Evolutionary conservation across 2,797 vertebrate genomes (phyloP), one percentile per base, ranked within the genome.

Genomic region (Poeciliopsis turneri): DNA sequence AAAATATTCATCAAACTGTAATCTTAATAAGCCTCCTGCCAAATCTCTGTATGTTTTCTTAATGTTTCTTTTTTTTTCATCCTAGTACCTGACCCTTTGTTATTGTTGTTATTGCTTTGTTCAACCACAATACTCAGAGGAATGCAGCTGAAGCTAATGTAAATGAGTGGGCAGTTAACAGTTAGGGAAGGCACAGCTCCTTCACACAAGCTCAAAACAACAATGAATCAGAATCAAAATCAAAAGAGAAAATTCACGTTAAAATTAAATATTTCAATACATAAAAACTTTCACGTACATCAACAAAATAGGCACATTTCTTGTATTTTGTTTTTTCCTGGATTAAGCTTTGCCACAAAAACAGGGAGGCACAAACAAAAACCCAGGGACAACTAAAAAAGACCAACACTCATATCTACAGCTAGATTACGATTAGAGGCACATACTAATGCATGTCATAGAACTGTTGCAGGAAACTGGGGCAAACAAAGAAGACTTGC

Each of bases 131-230:
- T 8, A 25, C 68, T 70, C 23, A 43, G n/a, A 15, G 41, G 41
- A 13, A 69, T 43, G 10, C 45, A 69, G 39, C 66, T 69, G 39
- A 43, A 69, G 66, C 41, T 69, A 41, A 69, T 69, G 66, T 41
- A 69, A 18, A 70, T 70, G 66, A 66, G 74, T 55, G n/a, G 76
- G 49, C 20, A 11, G 28, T 23, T 57, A 28, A 30, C 23, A 57
- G 49, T 33, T 76, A 82, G 53, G 47, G 70, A 78, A 76, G 74
- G 73, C 47, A 10, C 53, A 45, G 51, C 70, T 78, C 74, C 78
- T 59, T 83, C 75, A 82, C 79, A 69, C 5, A 70, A 59, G n/a
- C 59, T 49, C 76, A 46, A 70, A 70, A 41, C 76, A 28, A 71
- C n/a, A 36, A 23, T 25, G 28, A n/a, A 53, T 55, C 39, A 33